phyloP scores from a whole-genome alignment of 1,140 invertebrate species.

The Phenacoccus solenopsis region DNA sequence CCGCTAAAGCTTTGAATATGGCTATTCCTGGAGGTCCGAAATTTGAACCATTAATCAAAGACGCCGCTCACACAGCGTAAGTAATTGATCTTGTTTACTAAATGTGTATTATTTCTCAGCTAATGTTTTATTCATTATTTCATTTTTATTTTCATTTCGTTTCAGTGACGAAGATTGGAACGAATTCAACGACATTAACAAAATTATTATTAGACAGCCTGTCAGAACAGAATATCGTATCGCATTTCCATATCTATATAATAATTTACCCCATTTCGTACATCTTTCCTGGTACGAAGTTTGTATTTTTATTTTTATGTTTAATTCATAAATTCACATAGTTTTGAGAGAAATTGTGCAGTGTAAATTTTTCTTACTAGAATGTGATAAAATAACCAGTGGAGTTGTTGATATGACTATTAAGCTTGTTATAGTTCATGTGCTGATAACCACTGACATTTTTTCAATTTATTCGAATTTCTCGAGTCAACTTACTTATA shows the following conservation, averaged over 20 bases:
- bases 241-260: conserved; percentile 98
- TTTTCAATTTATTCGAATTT: not conserved
- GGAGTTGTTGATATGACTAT: conserved; percentile 7
- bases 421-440: not conserved
- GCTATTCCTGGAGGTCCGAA: conserved; percentile 99
- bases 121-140: too few species aligned
- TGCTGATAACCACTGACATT: conserved; percentile 11
- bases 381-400: not conserved
- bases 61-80: conserved; percentile 74
- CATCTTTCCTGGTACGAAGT: conserved; percentile 77
- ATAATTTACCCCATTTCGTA: conserved; percentile 94
- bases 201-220: conserved; percentile 97
- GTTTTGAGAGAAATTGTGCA: conserved; percentile 3
- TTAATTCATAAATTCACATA: conserved; percentile 4
- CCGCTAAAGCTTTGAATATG: conserved; percentile 98
- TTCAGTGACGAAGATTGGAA: conserved; percentile 98
- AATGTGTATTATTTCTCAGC: too few species aligned
- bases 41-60: conserved; percentile 98
- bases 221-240: conserved; percentile 98
- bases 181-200: conserved; percentile 99
- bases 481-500: too few species aligned
- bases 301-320: not conserved
- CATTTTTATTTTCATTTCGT: not conserved
- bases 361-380: conserved; percentile 14
- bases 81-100: conserved; percentile 28